A percentile compares a stretch with the other conserved stretches of the same genome.
Conservation (phyloP, 2,888 invertebrate species). For the Nymphalis c-album region DNA sequence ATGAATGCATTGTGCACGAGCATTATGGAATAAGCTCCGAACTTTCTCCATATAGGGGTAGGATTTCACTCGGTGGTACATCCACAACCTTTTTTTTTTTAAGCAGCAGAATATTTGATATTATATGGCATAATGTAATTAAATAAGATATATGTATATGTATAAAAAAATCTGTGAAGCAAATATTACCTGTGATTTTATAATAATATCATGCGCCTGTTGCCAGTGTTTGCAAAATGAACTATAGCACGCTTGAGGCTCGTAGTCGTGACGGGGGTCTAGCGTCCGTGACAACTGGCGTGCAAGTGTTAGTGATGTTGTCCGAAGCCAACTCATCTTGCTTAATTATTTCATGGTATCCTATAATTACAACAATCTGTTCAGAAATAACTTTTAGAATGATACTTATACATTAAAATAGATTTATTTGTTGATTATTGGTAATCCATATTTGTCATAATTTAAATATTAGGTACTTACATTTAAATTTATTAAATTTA, state of each 20-base stretch:
- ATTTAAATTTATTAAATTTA: no score
- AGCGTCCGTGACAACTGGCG: slow-evolving; percentile 82
- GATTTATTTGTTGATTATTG: neutral
- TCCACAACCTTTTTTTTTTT: no score
- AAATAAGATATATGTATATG: no score
- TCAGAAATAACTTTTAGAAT: neutral
- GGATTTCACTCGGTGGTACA: no score
- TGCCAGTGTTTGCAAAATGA: slow-evolving; percentile 98
- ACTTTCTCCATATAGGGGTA: no score
- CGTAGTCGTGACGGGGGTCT: slow-evolving; percentile 87
- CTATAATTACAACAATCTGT: slow-evolving; percentile 14
- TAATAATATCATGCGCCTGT: slow-evolving; percentile 92
- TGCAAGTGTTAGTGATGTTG: slow-evolving; percentile 82
- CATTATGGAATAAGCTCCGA: no score
- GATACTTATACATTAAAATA: neutral
- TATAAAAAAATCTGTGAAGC: neutral
- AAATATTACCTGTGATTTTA: slow-evolving; percentile 82
- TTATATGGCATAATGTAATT: no score
- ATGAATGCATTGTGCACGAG: no score
- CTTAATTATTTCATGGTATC: slow-evolving; percentile 33
- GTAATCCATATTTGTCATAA: neutral
- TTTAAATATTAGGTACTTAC: neutral
- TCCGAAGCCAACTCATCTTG: slow-evolving; percentile 87
- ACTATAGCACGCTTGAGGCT: slow-evolving; percentile 94
- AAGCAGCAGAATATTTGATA: no score